Percentiles rank a stretch among this genome's conserved stretches.
Evolutionary conservation across 2,888 invertebrate genomes (phyloP).

Genomic region (Drosophila flavopinicola): DNA sequence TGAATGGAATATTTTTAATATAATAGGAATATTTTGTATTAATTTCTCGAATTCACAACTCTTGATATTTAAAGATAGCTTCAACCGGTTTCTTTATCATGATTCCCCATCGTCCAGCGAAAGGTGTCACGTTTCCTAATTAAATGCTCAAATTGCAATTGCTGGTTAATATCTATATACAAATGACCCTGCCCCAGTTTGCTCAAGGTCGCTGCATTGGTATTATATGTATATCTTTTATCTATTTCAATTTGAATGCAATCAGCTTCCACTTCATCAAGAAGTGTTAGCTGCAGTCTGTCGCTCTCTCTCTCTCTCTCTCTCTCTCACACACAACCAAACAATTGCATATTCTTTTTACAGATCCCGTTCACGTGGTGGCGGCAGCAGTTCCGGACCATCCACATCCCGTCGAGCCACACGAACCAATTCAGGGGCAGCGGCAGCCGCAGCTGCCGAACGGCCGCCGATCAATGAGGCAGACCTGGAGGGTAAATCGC

Average conservation of each 20-base stretch:
- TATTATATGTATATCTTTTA: constrained; percentile 3
- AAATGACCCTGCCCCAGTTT: constrained; percentile 54
- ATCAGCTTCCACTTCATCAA: constrained; percentile 63
- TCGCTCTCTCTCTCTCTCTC: neutral
- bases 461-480: constrained; percentile 90
- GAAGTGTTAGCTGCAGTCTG: constrained; percentile 20
- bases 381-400: constrained; percentile 74
- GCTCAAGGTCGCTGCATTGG: constrained; percentile 20
- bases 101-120: constrained; percentile 8
- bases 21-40: too few species aligned
- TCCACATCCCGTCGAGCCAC: constrained; percentile 77
- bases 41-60: too few species aligned
- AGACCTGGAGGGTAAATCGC: constrained; percentile 94
- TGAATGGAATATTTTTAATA: too few species aligned
- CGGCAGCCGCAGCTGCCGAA: constrained; percentile 85
- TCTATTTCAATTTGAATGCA: constrained; percentile 56
- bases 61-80: too few species aligned
- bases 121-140: constrained; percentile 62
- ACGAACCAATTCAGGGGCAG: constrained; percentile 57
- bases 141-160: constrained; percentile 58
- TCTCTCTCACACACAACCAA: neutral
- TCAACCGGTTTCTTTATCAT: constrained; percentile 31
- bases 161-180: constrained; percentile 7
- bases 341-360: constrained; percentile 29
- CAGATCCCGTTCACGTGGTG: constrained; percentile 79